These are phyloP conservation scores for Emydoidea blandingii DNA, from an alignment of 2,797 vertebrate species.

Conservation along the genomic window DNA sequence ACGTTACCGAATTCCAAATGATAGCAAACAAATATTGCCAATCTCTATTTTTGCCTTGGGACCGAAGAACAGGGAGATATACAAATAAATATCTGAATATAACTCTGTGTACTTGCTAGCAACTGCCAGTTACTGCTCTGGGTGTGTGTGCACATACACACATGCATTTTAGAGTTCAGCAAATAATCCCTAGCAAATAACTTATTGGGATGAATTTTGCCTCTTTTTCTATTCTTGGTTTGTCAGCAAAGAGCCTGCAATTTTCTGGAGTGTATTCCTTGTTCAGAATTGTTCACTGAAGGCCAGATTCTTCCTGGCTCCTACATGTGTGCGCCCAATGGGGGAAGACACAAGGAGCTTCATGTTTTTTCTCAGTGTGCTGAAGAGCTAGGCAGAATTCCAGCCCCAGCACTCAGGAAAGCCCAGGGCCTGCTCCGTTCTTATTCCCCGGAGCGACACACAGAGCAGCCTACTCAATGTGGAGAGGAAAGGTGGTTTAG, in stretches of 20 bases:
- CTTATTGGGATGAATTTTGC: not conserved
- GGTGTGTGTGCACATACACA: rapidly evolving
- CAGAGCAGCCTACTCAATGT: not conserved
- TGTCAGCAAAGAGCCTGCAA: not conserved
- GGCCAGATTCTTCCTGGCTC: not conserved
- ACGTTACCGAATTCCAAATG: rapidly evolving
- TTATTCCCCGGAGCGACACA: too few relatives aligned
- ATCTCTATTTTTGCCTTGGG: not conserved
- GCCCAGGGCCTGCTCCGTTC: too few relatives aligned
- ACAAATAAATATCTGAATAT: not conserved
- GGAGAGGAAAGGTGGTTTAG: not conserved
- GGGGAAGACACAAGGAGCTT: not conserved
- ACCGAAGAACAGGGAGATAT: not conserved
- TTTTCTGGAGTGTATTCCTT: rapidly evolving
- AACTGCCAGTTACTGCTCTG: not conserved
- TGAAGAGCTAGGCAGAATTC: not conserved
- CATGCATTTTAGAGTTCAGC: not conserved
- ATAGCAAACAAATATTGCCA: not conserved
- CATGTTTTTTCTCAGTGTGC: not conserved
- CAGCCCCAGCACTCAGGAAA: not conserved
- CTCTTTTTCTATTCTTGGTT: not conserved
- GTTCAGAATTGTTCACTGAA: not conserved
- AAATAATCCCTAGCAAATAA: slow-evolving; percentile 43
- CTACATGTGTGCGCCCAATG: not conserved
- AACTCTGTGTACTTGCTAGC: not conserved